These are phyloP conservation scores for Ypsolopha scabrella DNA, from an alignment of 2,888 invertebrate species.

Conservation along the genomic window DNA sequence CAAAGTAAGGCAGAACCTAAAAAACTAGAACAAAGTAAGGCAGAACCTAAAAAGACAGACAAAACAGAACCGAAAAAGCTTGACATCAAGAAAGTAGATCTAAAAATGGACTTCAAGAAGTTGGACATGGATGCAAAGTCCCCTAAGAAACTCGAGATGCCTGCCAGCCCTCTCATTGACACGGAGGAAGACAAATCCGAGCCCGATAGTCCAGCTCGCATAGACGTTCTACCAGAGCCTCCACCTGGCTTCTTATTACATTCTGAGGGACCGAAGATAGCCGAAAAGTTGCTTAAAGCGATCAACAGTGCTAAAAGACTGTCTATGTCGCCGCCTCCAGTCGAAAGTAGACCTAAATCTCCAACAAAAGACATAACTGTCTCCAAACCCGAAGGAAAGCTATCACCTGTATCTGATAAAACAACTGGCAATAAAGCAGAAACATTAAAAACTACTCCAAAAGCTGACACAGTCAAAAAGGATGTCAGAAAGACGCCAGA, in stretches of 20 bases:
- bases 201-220: conserved; percentile 58
- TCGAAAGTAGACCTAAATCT: conserved; percentile 37
- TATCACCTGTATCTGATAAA: conserved; percentile 20
- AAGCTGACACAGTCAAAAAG: conserved; percentile 35
- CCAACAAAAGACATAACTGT: conserved; percentile 34
- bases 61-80: neutral
- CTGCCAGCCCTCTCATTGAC: conserved; percentile 54
- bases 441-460: conserved; percentile 23
- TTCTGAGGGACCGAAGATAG: conserved; percentile 70
- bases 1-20: neutral
- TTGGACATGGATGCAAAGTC: conserved; percentile 18
- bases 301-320: conserved; percentile 67
- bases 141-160: conserved; percentile 12
- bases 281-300: conserved; percentile 73
- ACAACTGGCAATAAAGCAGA: conserved; percentile 23
- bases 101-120: neutral
- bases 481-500: conserved; percentile 3
- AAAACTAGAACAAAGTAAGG: neutral
- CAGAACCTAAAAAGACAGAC: neutral
- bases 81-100: neutral
- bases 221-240: conserved; percentile 61
- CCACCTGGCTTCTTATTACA: conserved; percentile 58
- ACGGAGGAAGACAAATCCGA: conserved; percentile 64
- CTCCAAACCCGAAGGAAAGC: conserved; percentile 22
- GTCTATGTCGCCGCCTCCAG: conserved; percentile 56